Evolutionary conservation across 2,888 invertebrate species (phyloP).

Genomic region (Drosophila conformis): DNA sequence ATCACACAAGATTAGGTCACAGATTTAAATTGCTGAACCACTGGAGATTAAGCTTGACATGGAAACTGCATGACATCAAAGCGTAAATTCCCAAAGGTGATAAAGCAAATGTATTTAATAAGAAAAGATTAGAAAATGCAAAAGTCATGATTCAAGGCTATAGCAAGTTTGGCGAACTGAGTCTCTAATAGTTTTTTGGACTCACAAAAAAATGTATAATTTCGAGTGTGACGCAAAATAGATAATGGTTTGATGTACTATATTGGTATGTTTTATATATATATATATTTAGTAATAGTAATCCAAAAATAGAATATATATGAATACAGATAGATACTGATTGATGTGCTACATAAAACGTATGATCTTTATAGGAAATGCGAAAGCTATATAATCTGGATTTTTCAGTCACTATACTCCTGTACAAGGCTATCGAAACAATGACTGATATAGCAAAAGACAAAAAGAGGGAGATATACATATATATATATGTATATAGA

Average conservation of each 20-base stretch:
- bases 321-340: neutral
- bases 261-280: neutral
- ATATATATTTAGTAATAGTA: neutral
- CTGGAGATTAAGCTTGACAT: neutral
- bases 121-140: neutral
- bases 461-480: neutral
- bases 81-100: neutral
- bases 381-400: conserved; percentile 1
- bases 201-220: neutral
- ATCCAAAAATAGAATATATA: neutral
- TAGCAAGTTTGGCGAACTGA: neutral
- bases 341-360: neutral
- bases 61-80: neutral
- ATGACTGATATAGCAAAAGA: neutral
- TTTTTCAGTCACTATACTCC: conserved; percentile 7
- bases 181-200: conserved; percentile 12
- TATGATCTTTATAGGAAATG: conserved; percentile 16
- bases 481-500: too few relatives aligned
- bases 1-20: neutral
- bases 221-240: conserved; percentile 15
- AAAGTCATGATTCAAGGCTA: neutral
- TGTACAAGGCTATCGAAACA: conserved; percentile 19
- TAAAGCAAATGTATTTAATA: neutral
- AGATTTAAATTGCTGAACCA: neutral
- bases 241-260: neutral